A percentile compares a stretch with the other conserved stretches of the same genome.
Evolutionary conservation across 2,797 vertebrate genomes (phyloP).

Genomic region (Acrossocheilus wenchowensis): DNA sequence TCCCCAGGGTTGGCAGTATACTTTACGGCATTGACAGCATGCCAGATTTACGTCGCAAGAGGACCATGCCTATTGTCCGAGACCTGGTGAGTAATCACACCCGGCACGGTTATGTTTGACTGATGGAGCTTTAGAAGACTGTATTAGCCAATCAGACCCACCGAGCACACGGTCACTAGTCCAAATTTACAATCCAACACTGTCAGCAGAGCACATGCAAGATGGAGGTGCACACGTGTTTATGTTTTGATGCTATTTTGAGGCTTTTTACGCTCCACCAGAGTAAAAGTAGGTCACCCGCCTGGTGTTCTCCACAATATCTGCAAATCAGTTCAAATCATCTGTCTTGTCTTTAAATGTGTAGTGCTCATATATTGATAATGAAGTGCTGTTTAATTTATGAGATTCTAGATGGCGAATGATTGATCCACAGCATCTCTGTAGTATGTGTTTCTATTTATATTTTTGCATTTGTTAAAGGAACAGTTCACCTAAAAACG

Average conservation of each 20-base stretch:
- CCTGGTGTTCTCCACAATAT: constrained; percentile 30
- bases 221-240: constrained; percentile 28
- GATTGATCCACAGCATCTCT: constrained; percentile 22
- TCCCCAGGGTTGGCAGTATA: constrained; percentile 86
- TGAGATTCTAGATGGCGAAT: constrained; percentile 22
- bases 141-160: constrained; percentile 63
- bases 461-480: constrained; percentile 29
- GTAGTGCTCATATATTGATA: constrained; percentile 5
- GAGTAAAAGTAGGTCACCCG: constrained; percentile 42
- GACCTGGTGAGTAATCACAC: constrained; percentile 91
- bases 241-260: constrained; percentile 50
- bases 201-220: constrained; percentile 2
- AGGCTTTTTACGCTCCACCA: constrained; percentile 33
- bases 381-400: constrained; percentile 31
- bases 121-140: constrained; percentile 48
- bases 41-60: constrained; percentile 97
- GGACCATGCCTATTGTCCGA: constrained; percentile 94
- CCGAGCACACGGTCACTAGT: constrained; percentile 61
- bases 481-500: background rate
- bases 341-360: constrained; percentile 45
- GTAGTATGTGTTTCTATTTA: constrained; percentile 29
- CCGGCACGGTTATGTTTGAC: constrained; percentile 77
- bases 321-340: constrained; percentile 27
- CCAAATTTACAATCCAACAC: constrained; percentile 45
- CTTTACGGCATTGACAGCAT: constrained; percentile 99